phyloP scores from a whole-genome alignment of 1,140 invertebrate genomes.

The Bicyclus anynana region DNA sequence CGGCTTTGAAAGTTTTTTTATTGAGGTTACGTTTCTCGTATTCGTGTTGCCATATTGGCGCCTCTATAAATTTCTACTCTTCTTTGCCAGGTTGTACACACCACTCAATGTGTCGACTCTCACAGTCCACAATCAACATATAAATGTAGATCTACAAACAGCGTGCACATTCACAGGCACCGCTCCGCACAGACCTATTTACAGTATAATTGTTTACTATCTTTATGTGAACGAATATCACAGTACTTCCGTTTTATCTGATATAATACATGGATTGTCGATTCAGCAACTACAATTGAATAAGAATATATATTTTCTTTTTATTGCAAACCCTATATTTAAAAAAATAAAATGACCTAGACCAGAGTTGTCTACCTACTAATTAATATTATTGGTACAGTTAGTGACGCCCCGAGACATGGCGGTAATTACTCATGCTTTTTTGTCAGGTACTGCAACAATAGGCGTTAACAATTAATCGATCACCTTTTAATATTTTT shows the following conservation, averaged over 20 bases:
- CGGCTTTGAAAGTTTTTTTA: no score
- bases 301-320: not conserved
- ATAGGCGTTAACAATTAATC: no score
- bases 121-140: not conserved
- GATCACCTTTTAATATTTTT: no score
- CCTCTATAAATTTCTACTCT: no score
- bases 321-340: constrained; percentile 28
- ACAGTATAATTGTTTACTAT: constrained; percentile 26
- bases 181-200: constrained; percentile 46
- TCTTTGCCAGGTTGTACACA: no score
- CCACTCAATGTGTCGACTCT: no score
- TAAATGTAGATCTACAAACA: constrained; percentile 20
- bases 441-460: no score
- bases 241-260: constrained; percentile 57
- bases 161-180: constrained; percentile 12
- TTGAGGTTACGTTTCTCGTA: no score
- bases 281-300: constrained; percentile 27
- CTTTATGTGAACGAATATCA: constrained; percentile 58
- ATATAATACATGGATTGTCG: constrained; percentile 39
- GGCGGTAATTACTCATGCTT: no score
- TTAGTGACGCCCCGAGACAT: constrained; percentile 11
- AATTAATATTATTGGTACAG: constrained; percentile 30
- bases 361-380: constrained; percentile 47
- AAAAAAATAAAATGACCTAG: constrained; percentile 59
- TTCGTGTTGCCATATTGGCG: no score